phyloP scores from a whole-genome alignment of 1,140 invertebrate genomes.

The Hesperophylax magnus region DNA sequence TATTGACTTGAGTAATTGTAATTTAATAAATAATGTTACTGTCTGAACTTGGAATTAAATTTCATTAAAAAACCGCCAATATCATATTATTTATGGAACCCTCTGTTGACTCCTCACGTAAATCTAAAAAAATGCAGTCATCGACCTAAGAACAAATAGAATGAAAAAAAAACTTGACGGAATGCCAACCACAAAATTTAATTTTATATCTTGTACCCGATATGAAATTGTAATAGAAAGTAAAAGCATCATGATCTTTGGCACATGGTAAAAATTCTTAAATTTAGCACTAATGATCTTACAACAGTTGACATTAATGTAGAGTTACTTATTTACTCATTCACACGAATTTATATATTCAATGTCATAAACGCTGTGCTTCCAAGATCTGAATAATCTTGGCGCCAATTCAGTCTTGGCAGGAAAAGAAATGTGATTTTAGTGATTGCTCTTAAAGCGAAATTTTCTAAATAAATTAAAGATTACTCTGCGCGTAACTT shows the following conservation, averaged over 20 bases:
- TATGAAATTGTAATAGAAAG: not conserved
- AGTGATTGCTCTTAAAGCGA: not conserved
- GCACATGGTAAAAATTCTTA: not conserved
- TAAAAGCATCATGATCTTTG: not conserved
- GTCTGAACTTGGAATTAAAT: no score
- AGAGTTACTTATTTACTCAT: not conserved
- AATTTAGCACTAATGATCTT: not conserved
- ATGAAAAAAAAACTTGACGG: no score
- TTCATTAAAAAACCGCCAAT: no score
- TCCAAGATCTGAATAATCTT: slow-evolving; percentile 9
- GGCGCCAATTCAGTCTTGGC: slow-evolving; percentile 13
- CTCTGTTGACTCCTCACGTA: no score
- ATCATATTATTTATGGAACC: no score
- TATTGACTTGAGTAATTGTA: no score
- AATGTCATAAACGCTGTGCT: not conserved
- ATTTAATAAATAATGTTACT: no score
- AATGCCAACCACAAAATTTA: no score
- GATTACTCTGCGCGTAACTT: no score
- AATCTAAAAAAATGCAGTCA: no score
- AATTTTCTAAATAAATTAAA: not conserved
- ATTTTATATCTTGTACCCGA: no score
- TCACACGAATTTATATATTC: not conserved
- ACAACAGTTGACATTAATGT: not conserved
- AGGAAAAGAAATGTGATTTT: slow-evolving; percentile 1
- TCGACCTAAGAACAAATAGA: no score